Conservation (phyloP, 2,113 vertebrate species). For the Notarius quadriscutis region DNA sequence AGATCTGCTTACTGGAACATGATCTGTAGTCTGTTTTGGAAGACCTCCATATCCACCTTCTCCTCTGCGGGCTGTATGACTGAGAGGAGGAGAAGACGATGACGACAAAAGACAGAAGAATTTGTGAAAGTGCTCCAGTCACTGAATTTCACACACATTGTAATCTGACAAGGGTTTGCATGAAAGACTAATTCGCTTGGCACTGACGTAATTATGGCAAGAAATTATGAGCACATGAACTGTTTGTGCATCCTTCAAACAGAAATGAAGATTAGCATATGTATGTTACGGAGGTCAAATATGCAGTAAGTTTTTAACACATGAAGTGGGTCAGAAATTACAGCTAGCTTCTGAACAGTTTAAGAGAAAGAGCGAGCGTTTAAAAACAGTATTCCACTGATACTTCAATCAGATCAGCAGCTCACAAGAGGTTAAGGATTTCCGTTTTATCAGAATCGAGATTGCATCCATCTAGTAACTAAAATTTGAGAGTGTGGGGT, state of each 20-base stretch:
- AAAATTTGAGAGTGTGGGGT: too few species aligned
- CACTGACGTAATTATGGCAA: not conserved
- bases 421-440: too few species aligned
- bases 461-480: too few species aligned
- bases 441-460: too few species aligned
- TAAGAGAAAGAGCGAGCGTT: too few species aligned
- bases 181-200: not conserved
- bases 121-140: not conserved
- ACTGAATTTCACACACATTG: not conserved
- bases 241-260: not conserved
- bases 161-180: not conserved
- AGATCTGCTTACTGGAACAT: slow-evolving; percentile 88
- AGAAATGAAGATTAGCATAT: not conserved
- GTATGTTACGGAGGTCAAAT: not conserved
- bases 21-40: slow-evolving; percentile 82
- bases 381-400: too few species aligned
- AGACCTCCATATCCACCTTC: slow-evolving; percentile 78
- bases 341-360: too few species aligned
- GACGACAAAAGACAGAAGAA: too few species aligned
- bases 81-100: slow-evolving; percentile 20
- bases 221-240: not conserved
- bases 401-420: too few species aligned
- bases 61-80: slow-evolving; percentile 75
- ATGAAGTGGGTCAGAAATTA: not conserved
- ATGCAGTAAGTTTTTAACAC: not conserved